phyloP scores from a whole-genome alignment of 2,888 invertebrate species.

The Unio delphinus region DNA sequence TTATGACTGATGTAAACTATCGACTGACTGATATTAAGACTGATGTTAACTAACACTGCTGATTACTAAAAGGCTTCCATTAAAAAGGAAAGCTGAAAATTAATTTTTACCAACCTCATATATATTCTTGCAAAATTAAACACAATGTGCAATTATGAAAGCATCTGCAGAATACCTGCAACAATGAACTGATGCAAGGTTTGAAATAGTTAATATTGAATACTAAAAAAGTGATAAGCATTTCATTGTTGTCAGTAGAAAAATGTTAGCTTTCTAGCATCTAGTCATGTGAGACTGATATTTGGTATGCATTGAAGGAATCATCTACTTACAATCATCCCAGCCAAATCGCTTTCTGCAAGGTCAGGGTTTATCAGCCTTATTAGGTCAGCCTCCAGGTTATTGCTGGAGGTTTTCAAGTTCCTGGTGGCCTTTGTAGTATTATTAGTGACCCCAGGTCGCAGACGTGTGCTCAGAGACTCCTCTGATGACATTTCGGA shows the following conservation, averaged over 20 bases:
- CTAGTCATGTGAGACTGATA: no score
- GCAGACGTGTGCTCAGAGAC: conserved; percentile 55
- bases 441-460: conserved; percentile 51
- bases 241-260: not conserved
- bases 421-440: conserved; percentile 17
- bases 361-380: conserved; percentile 82
- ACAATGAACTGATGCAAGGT: not conserved
- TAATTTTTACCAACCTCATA: no score
- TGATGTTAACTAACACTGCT: no score
- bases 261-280: not conserved
- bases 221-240: not conserved
- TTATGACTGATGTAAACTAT: no score
- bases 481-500: conserved; percentile 66
- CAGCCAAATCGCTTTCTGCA: conserved; percentile 54
- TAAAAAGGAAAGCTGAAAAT: no score
- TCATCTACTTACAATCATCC: conserved; percentile 31
- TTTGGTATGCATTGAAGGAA: not conserved
- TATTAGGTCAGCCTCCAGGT: conserved; percentile 88
- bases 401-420: conserved; percentile 66
- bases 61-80: no score
- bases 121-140: no score
- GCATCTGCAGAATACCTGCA: no score
- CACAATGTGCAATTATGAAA: no score
- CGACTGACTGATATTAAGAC: no score
- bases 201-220: not conserved